Evolutionary conservation across 2,797 vertebrate species (phyloP).

Genomic region (Remorina albescens): DNA sequence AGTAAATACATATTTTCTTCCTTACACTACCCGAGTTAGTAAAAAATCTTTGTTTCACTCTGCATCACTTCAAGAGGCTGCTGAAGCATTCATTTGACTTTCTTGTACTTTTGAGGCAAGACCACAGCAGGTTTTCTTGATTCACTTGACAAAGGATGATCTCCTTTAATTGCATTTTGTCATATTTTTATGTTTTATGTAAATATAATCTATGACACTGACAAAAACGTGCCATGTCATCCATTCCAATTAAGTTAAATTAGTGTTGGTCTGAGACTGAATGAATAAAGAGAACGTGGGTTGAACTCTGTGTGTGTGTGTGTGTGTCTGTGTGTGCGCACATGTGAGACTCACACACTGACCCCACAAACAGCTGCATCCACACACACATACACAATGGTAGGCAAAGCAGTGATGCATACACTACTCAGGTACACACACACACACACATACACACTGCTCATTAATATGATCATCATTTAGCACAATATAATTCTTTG

Average conservation of each 20-base stretch:
- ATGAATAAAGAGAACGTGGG: conserved; percentile 27
- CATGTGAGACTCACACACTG: conserved; percentile 65
- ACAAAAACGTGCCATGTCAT: conserved; percentile 35
- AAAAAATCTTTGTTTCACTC: conserved; percentile 1
- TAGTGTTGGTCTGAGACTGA: conserved; percentile 14
- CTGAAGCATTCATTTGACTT: conserved; percentile 1
- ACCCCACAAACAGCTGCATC: conserved; percentile 70
- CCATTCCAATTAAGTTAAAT: conserved; percentile 29
- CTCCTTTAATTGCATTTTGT: conserved; percentile 40
- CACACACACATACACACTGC: conserved; percentile 16
- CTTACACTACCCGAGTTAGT: background rate
- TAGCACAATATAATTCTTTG: conserved; percentile 21
- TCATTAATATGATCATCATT: conserved; percentile 29
- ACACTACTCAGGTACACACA: background rate
- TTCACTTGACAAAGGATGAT: conserved; percentile 13
- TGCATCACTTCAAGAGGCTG: background rate
- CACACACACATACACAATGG: conserved; percentile 25
- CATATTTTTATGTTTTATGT: conserved; percentile 36
- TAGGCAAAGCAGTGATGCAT: background rate
- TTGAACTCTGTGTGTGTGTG: background rate
- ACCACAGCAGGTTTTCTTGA: conserved; percentile 6
- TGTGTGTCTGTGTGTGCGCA: conserved; percentile 3
- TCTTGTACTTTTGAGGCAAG: conserved; percentile 4
- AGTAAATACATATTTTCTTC: too few species aligned
- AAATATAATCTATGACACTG: conserved; percentile 41